Base-by-base conservation (phyloP, 1,140 invertebrate species). In the Macrocentrus cingulum region DNA sequence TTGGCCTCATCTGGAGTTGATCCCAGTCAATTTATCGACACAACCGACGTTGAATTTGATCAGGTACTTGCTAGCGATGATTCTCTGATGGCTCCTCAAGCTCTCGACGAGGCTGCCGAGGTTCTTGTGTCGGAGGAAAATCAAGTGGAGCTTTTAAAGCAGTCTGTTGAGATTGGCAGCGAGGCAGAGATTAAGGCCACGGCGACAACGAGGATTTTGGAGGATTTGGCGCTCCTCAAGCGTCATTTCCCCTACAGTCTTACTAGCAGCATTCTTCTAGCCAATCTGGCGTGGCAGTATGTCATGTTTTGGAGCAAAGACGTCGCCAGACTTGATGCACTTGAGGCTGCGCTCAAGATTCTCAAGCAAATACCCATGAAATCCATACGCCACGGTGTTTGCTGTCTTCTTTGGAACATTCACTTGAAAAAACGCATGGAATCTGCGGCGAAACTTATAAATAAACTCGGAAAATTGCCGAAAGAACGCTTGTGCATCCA, bases 201-300 rank as follows among this genome's bases (percentile, higher is more conserved):
- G 18, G 62, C 70, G 18, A 55, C 76, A 66, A 69, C 71, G 70
- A 64, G 68, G 20, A 16, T 52, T 37, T 36, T 50, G 2, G 46
- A 55, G 7, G 57, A 62, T 18, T 45, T 80, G 29, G 25, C 62
- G 8, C 66, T 88, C 16, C 75, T 92, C 18, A 84, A 85, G 34
- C 81, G 83, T 34, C 86, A 91, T 74, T 95, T 96, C 74, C 93
- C 93, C 0, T 87, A 92, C 55, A 95, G 92, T 76, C 82, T 95
- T 29, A 85, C 88, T 19, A 84, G 87, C 23, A 87, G 89, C 66
- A 85, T 89, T 25, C 74, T 97, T 22, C 76, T 95, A 29, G 85
- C 88, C 8, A 94, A 95, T 75, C 87, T 95, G 81, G 87, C 86
- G 64, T 97, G 94, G 94, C 92, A 96, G 72, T 93, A 91, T 77